Evolutionary conservation across 2,888 invertebrate species (phyloP), one percentile per base, ranked within the genome.

Genomic region (Parelbella ahira): DNA sequence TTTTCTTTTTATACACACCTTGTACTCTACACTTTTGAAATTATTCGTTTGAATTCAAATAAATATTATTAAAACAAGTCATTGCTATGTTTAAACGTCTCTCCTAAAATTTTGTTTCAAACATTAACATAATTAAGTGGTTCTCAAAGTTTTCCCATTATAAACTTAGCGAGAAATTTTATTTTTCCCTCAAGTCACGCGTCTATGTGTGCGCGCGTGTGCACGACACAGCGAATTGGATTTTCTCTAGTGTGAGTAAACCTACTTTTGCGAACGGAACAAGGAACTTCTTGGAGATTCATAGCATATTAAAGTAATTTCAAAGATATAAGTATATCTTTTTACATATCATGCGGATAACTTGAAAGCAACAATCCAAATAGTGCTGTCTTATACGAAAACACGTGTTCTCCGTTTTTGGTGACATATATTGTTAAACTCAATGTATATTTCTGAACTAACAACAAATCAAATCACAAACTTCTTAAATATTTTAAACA

Each of bases 111-210:
- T 86, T 84, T 82, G 87, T 87, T 87, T 87, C 80, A 81, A 86
- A 87, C 87, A 87, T 87, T 87, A 87, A 87, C 87, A 87, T 87
- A 87, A 87, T 87, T 87, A 87, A 87, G 87, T 87, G 87, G 87
- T 84, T 87, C 86, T 84, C 84, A 84, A 87, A 87, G 86, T 87
- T 87, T 87, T 87, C 87, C 87, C 87, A 87, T 87, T 87, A 87
- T 86, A 86, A 87, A 87, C 87, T 87, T 87, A 86, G 86, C 80
- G 83, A 87, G 86, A 86, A 87, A 86, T 87, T 87, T 87, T 87
- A 87, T 87, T 87, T 87, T 87, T 86, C 87, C 87, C 87, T 84
- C 86, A 84, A 86, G 87, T 86, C 83, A 83, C 62, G 65, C 72
- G 73, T 66, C 58, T 50, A 55, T 68, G 87, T 87, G 87, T 84